Base-by-base conservation (phyloP, 1,140 invertebrate genomes). In the Aphidius gifuensis region DNA sequence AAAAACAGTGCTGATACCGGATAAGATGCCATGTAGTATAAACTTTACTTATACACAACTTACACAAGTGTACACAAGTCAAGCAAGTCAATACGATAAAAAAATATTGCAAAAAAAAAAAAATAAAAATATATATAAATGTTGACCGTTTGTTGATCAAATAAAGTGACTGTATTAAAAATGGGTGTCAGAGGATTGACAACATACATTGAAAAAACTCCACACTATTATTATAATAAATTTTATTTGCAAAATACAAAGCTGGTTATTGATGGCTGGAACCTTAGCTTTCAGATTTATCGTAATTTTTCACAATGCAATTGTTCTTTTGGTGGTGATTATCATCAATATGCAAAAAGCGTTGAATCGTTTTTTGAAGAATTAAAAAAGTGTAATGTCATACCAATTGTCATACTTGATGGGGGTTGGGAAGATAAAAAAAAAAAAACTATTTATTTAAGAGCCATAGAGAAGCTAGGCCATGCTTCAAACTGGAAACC, bases 161-260 rank as follows among this genome's bases (percentile, higher is more conserved):
- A 16, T 16, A 16, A 16, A 16, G 16, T 16, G 16, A 16, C 16
- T 16, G 16, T 16, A 16, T 16, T 16, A 58, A 81, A 70, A 71
- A 93, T 93, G 92, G 93, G 93, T 38, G 87, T 95, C 56, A 81
- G 84, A 58, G 91, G 92, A n/a, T 78, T 94, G 54, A 91, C 89
- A 49, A 88, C 88, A 0, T 94, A 89, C 68, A 88, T 95, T 62
- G 85, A 87, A 80, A 84, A 60, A 85, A 89, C 74, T 83, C 16
- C 87, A 32, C 76, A 88, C 58, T 69, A 81, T 56, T 88, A 88
- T 67, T 78, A 93, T 6, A 78, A 87, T 71, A 67, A 83, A 21
- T 83, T 84, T 70, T 77, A 87, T 64, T 79, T 96, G 9, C 85
- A 89, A 64, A 83, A 92, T 70, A 86, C 84, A 9, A 83, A 83